Conservation (phyloP, 2,113 vertebrate species). For the Entomyzon cyanotis region DNA sequence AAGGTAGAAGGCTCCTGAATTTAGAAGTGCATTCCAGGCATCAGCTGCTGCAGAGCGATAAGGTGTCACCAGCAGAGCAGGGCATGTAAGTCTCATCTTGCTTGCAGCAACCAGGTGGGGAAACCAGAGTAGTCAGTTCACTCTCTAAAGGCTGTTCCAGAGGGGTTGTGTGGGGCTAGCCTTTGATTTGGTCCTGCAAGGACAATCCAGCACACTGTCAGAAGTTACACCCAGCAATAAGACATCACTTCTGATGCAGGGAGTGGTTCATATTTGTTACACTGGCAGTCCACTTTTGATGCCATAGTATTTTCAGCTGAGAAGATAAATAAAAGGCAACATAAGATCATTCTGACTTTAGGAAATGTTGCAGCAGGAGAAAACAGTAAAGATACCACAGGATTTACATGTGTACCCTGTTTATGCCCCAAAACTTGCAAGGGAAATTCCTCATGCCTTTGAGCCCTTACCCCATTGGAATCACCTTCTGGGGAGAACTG, state of each 20-base stretch:
- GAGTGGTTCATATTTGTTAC: not conserved
- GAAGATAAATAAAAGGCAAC: not conserved
- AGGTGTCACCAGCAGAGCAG: not conserved
- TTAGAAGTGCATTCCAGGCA: not conserved
- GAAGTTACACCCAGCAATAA: not conserved
- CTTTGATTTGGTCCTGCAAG: not conserved
- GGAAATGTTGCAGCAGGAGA: not conserved
- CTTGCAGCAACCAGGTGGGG: not conserved
- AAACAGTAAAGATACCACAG: not conserved
- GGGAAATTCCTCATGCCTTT: not conserved
- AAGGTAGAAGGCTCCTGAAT: not conserved
- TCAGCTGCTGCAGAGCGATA: not conserved
- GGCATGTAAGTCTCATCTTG: not conserved
- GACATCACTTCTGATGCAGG: fast-evolving
- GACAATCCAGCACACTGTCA: not conserved
- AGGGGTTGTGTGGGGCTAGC: fast-evolving
- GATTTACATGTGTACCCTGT: not conserved
- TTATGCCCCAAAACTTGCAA: not conserved
- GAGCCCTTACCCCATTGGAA: not conserved
- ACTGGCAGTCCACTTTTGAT: not conserved
- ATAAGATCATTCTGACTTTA: not conserved
- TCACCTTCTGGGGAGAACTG: not conserved
- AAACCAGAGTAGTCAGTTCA: not conserved
- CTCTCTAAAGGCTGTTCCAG: not conserved
- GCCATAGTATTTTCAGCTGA: not conserved